Base-by-base conservation (phyloP, 2,113 vertebrate species). In the Rhinogobius similis region DNA sequence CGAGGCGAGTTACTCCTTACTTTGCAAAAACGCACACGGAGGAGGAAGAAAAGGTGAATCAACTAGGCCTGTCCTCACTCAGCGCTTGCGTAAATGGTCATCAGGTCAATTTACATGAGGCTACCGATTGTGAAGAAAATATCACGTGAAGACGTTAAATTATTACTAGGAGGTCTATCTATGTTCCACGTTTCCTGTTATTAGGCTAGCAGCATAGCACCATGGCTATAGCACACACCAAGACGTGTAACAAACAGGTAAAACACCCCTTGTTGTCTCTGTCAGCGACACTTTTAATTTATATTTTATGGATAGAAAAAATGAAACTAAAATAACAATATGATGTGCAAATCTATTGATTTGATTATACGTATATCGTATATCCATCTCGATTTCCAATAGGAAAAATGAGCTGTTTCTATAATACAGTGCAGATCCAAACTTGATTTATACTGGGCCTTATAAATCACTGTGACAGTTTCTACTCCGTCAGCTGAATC, bases 391-490 rank as follows among this genome's bases (percentile, higher is more conserved):
- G 41, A 50, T 68, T 87, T 79, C 58, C 72, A 78, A 77, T 67
- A 43, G 78, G 76, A 78, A 88, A 82, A 87, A 70, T 75, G 65
- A 79, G 78, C 86, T 82, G 83, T 79, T 84, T 79, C 76, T 81
- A 77, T 72, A 81, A 78, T 69, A 69, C 70, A 14, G 66, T 38
- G 52, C 70, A 76, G 71, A 64, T 62, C 53, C 48, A 38, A 67
- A 73, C 62, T 63, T 88, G 86, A 91, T 90, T 87, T 85, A 89
- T 69, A 62, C 75, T n/a, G 0, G 3, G 61, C 64, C 81, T 69
- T 79, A 86, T 89, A 89, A 90, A 90, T 90, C 84, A 82, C 53
- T 48, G 70, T 76, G 84, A 86, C 83, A 67, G 86, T 86, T 92
- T 89, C 78, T 77, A 84, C 77, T 24, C 68, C 86, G 87, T 83